Percentiles rank a stretch among this genome's conserved stretches.
These are phyloP conservation scores for Oncorhynchus gorbuscha DNA, from an alignment of 2,113 vertebrate genomes.

Conservation along the genomic window DNA sequence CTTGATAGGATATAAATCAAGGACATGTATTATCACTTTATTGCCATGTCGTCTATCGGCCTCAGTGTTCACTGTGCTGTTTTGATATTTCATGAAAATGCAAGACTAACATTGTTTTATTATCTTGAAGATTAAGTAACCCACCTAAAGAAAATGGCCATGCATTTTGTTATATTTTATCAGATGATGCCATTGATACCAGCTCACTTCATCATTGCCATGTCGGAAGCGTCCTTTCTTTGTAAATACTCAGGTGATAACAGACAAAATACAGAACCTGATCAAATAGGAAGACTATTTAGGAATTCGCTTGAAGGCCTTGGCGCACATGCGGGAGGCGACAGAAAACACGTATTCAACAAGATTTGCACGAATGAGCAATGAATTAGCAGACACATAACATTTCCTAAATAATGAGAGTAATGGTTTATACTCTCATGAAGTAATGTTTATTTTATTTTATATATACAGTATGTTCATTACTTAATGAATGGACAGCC, in stretches of 20 bases:
- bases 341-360: not conserved
- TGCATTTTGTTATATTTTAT: slow-evolving; percentile 46
- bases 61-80: not conserved
- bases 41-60: not conserved
- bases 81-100: not conserved
- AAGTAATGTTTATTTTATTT: not conserved
- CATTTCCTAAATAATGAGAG: not conserved
- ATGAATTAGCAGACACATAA: not conserved
- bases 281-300: slow-evolving; percentile 59
- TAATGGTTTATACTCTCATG: not conserved
- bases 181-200: slow-evolving; percentile 63
- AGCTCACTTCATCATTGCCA: slow-evolving; percentile 71
- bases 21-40: too few relatives aligned
- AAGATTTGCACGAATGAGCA: not conserved
- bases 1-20: too few relatives aligned
- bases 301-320: slow-evolving; percentile 56
- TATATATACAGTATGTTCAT: not conserved
- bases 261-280: slow-evolving; percentile 74
- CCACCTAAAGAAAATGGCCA: slow-evolving; percentile 23
- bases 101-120: slow-evolving; percentile 17
- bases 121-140: slow-evolving; percentile 38
- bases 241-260: slow-evolving; percentile 76
- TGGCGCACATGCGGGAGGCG: slow-evolving; percentile 3
- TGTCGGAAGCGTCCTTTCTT: slow-evolving; percentile 70
- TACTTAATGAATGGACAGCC: not conserved